phyloP scores from a whole-genome alignment of 2,113 vertebrate genomes.

The Pelvicachromis taeniatus region DNA sequence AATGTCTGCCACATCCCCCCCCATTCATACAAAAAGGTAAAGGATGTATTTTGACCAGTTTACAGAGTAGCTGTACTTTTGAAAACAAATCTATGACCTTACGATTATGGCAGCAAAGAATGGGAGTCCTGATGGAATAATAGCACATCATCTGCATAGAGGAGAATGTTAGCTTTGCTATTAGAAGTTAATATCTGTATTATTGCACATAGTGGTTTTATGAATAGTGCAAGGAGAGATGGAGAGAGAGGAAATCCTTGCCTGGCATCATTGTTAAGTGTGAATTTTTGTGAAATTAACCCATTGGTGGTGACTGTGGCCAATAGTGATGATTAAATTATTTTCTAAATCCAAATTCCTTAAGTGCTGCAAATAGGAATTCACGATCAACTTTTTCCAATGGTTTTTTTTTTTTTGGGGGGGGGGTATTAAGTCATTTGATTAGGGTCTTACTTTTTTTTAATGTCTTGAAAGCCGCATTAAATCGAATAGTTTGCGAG shows the following conservation, averaged over 20 bases:
- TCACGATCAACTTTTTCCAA: neutral
- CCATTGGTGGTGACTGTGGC: too few relatives aligned
- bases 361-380: neutral
- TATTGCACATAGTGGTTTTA: neutral
- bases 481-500: neutral
- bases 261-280: neutral
- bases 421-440: neutral
- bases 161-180: neutral
- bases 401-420: fast-evolving
- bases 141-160: neutral
- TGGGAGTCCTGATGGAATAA: neutral
- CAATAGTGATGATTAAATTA: neutral
- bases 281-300: neutral
- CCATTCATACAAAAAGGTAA: neutral
- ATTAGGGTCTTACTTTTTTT: too few relatives aligned
- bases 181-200: neutral
- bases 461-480: too few relatives aligned
- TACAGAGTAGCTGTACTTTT: neutral
- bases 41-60: neutral
- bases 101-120: neutral
- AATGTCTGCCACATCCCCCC: neutral
- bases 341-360: neutral
- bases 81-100: neutral
- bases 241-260: neutral
- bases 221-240: neutral